phyloP scores from a whole-genome alignment of 2,888 invertebrate genomes.

The Drosophila villosipedis region DNA sequence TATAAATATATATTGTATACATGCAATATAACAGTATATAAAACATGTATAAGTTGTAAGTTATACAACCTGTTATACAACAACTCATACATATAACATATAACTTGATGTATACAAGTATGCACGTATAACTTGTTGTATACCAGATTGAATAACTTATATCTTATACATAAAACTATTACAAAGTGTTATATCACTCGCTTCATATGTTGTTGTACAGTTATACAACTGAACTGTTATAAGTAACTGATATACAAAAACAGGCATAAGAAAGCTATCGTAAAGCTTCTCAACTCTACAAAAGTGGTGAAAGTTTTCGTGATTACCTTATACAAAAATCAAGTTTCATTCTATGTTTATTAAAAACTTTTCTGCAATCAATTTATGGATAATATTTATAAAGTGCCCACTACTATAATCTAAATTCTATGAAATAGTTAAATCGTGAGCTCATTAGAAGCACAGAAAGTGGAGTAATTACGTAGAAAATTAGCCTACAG shows the following conservation, averaged over 20 bases:
- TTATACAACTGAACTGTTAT: neutral
- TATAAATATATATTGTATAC: neutral
- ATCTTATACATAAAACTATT: neutral
- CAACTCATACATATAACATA: neutral
- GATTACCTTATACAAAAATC: neutral
- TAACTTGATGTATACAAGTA: neutral
- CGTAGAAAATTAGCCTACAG: neutral
- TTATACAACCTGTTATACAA: neutral
- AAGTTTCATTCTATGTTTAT: neutral
- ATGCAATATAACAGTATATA: neutral
- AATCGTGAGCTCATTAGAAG: accelerated
- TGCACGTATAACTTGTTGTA: neutral
- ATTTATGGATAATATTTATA: neutral
- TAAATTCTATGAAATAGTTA: neutral
- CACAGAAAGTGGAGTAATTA: neutral
- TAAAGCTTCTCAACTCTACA: constrained; percentile 3
- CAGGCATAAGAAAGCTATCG: constrained; percentile 25
- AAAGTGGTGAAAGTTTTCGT: neutral
- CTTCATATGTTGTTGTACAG: neutral
- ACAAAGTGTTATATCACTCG: neutral
- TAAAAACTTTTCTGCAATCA: neutral
- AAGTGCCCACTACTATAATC: neutral
- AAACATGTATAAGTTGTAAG: neutral
- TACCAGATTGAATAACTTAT: neutral
- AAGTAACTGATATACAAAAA: neutral